Percentiles rank a stretch among this genome's conserved stretches.
Evolutionary conservation across 2,113 vertebrate genomes (phyloP).

Genomic region (Pipra filicauda): DNA sequence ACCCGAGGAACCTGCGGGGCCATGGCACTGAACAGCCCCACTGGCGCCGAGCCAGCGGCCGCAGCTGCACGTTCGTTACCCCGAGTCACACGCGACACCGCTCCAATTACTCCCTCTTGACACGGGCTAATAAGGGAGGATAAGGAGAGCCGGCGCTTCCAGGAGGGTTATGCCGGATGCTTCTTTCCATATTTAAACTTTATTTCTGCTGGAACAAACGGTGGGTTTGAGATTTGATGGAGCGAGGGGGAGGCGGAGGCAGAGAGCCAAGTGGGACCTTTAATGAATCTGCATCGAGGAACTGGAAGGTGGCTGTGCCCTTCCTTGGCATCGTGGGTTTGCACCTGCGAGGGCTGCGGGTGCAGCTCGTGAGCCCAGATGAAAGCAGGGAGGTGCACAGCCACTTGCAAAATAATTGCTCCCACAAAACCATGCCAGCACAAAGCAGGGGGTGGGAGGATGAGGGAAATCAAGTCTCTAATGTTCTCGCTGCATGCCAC

Average conservation of each 20-base stretch:
- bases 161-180: not conserved
- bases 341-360: not conserved
- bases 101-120: constrained; percentile 52
- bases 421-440: not conserved
- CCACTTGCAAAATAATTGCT: constrained; percentile 30
- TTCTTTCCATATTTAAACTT: not conserved
- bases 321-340: not conserved
- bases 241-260: not conserved
- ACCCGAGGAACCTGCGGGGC: not conserved
- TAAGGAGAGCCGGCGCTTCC: not conserved
- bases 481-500: not conserved
- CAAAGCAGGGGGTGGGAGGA: not conserved
- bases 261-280: not conserved
- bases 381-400: not conserved
- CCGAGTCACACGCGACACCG: not conserved
- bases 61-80: not conserved
- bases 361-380: not conserved
- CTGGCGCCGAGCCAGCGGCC: not conserved
- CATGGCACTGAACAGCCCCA: not conserved
- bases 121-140: constrained; percentile 22
- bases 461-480: constrained; percentile 8
- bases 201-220: not conserved
- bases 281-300: not conserved
- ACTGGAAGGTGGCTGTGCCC: not conserved
- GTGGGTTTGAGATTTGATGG: not conserved